phyloP scores from a whole-genome alignment of 2,797 vertebrate species.

The Otolemur crassicaudatus region DNA sequence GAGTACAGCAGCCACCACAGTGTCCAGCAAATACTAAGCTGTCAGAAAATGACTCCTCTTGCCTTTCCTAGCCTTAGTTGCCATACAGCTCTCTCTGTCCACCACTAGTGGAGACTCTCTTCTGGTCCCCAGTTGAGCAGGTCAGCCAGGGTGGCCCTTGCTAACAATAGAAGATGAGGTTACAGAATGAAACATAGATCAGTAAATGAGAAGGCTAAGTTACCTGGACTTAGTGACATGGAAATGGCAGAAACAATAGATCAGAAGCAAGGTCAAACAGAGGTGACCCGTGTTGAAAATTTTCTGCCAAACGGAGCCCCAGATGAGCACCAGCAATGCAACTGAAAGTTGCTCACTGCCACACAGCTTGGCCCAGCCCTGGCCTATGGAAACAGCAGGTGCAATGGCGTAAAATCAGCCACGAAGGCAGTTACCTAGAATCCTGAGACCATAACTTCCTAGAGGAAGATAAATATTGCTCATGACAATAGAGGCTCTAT shows the following conservation, averaged over 20 bases:
- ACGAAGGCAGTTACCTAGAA: background rate
- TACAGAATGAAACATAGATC: conserved; percentile 74
- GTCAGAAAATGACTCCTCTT: background rate
- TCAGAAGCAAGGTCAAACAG: conserved; percentile 51
- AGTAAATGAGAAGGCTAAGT: conserved; percentile 73
- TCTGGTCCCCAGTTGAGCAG: background rate
- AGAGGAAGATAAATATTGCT: conserved; percentile 9
- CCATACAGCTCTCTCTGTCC: background rate
- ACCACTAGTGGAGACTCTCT: background rate
- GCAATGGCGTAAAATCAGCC: background rate
- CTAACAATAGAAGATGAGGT: conserved; percentile 62
- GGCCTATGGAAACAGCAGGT: background rate
- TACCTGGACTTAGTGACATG: background rate
- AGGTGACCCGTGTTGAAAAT: conserved; percentile 63
- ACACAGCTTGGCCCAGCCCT: background rate
- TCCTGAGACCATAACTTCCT: background rate
- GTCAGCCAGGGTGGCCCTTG: conserved; percentile 17
- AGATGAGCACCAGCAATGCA: background rate
- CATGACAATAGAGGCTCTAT: background rate
- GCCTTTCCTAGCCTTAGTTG: background rate
- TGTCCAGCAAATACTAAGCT: background rate
- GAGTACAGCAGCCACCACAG: background rate
- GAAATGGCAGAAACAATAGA: conserved; percentile 64
- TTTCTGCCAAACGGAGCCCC: background rate
- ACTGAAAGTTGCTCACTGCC: background rate